phyloP scores from a whole-genome alignment of 2,797 vertebrate genomes.

The Rhinogobio ventralis region DNA sequence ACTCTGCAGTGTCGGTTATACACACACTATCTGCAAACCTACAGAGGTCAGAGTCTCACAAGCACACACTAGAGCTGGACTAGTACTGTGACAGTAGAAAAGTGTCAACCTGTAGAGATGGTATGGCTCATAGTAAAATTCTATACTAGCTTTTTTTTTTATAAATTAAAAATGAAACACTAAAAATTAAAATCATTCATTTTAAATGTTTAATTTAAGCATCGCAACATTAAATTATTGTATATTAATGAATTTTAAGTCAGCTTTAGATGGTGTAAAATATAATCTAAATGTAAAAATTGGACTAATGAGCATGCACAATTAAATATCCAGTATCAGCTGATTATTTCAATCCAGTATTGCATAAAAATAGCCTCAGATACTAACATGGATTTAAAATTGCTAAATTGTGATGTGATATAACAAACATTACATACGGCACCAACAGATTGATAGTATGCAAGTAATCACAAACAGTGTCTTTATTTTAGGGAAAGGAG shows the following conservation, averaged over 20 bases:
- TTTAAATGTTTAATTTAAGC: background rate
- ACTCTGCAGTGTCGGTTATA: constrained; percentile 90
- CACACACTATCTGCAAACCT: constrained; percentile 88
- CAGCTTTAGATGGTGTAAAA: background rate
- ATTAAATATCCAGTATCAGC: background rate
- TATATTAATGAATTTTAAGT: background rate
- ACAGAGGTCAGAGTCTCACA: constrained; percentile 79
- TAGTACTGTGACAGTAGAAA: background rate
- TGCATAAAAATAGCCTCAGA: background rate
- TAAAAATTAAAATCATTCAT: background rate
- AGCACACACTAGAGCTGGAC: background rate
- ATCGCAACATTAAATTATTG: background rate
- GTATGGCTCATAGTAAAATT: background rate
- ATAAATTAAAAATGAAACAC: background rate
- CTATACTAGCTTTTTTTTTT: background rate
- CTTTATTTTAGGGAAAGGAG: constrained; percentile 49
- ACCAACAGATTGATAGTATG: background rate
- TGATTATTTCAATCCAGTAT: background rate
- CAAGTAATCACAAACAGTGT: background rate
- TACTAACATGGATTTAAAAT: background rate
- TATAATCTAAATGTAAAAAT: background rate
- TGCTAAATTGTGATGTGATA: background rate
- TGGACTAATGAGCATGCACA: background rate
- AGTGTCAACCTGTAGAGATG: background rate
- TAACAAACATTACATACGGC: background rate